Conservation (phyloP, 2,888 invertebrate genomes). For the Catocala fraxini region DNA sequence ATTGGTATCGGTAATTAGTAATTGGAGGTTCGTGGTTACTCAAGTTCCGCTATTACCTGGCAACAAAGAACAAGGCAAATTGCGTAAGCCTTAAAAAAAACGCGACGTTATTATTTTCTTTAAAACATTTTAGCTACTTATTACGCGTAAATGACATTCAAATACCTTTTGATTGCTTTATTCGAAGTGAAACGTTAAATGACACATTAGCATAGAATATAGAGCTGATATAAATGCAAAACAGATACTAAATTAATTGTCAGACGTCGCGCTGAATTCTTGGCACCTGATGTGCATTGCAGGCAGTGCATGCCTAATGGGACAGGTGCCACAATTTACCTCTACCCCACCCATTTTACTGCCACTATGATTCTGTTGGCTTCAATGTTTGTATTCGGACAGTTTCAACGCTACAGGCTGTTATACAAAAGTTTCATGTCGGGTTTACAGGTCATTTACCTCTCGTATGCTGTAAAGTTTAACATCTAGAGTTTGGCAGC, state of each 20-base stretch:
- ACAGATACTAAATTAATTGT: constrained; percentile 40
- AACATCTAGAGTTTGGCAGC: too few relatives aligned
- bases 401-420: neutral
- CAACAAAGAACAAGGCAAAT: too few relatives aligned
- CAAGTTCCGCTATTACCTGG: too few relatives aligned
- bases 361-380: constrained; percentile 7
- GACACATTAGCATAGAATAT: constrained; percentile 29
- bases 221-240: constrained; percentile 18
- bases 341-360: constrained; percentile 8
- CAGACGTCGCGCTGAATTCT: constrained; percentile 38
- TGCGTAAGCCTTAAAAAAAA: too few relatives aligned
- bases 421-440: neutral
- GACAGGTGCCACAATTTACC: constrained; percentile 38
- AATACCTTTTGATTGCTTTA: neutral
- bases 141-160: neutral
- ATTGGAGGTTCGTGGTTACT: too few relatives aligned
- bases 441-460: neutral
- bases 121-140: neutral
- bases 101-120: too few relatives aligned
- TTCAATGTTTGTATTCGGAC: constrained; percentile 12
- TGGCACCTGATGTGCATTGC: constrained; percentile 35
- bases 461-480: too few relatives aligned
- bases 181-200: constrained; percentile 1
- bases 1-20: too few relatives aligned
- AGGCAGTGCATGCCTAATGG: constrained; percentile 35